Percentiles rank a stretch among this genome's conserved stretches.
Evolutionary conservation across 2,113 vertebrate genomes (phyloP).

Genomic region (Ctenomys sociabilis): DNA sequence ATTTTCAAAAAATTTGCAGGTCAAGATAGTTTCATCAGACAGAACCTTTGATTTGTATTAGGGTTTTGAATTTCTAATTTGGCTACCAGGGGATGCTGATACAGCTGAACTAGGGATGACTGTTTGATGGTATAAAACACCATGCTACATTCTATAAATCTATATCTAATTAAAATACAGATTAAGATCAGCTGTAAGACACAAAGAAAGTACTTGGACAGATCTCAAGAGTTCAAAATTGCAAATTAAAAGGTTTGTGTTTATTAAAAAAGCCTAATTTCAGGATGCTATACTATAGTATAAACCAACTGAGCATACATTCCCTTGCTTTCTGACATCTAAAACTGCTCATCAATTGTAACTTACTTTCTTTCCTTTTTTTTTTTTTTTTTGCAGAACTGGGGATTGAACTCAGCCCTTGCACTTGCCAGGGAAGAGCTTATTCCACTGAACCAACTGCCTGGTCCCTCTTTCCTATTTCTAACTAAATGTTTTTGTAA

Average conservation of each 20-base stretch:
- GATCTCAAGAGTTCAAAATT: conserved; percentile 16
- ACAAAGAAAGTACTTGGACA: neutral
- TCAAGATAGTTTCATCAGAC: conserved; percentile 21
- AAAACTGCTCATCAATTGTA: neutral
- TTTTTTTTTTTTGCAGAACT: too few species aligned
- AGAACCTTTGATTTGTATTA: conserved; percentile 7
- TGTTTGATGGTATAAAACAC: neutral
- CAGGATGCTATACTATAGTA: neutral
- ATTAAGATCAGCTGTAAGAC: neutral
- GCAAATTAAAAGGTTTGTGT: conserved; percentile 30
- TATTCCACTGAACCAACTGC: too few species aligned
- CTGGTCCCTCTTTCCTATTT: neutral
- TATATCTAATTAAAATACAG: neutral
- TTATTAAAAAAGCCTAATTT: conserved; percentile 3
- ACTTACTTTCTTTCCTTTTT: too few species aligned
- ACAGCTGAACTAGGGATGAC: neutral
- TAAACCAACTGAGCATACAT: neutral
- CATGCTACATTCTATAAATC: neutral
- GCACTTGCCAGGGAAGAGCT: too few species aligned
- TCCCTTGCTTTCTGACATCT: neutral
- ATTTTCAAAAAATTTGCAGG: neutral
- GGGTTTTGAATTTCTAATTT: conserved; percentile 43
- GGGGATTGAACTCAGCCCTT: too few species aligned
- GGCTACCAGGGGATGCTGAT: neutral
- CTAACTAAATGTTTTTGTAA: neutral